Evolutionary conservation across 2,888 invertebrate species (phyloP), one percentile per base, ranked within the genome.

Genomic region (Callinectes sapidus): DNA sequence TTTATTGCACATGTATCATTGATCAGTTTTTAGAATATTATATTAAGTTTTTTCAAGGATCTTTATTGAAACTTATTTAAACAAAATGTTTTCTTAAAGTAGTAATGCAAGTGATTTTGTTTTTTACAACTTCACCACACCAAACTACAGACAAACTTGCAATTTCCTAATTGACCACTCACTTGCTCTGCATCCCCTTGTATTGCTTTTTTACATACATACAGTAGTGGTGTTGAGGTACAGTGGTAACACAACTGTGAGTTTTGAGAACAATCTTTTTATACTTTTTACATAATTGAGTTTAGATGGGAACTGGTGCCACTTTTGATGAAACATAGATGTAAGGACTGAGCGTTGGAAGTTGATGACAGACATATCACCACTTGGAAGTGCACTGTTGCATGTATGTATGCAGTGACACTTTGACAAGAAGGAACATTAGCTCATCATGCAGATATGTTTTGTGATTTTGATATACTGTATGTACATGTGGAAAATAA

Each of bases 201-300:
- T 81, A 32, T 81, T 81, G 35, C 81, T 81, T 35, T 81, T 35
- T 81, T n/a, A n/a, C n/a, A n/a, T n/a, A n/a, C n/a, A n/a, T 81
- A 35, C 81, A 81, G 81, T 81, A 35, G 81, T 81, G 81, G 81
- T 81, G 81, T 81, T 81, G 81, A 81, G 81, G 35, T 81, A 35
- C 81, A 81, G 18, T 81, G 81, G 13, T 32, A 16, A 28, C 71
- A 81, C 35, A 35, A 81, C 81, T 81, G 81, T 81, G 81, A 81
- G 81, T 81, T 81, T 81, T 32, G 32, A 35, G 81, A 35, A 35
- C 32, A 81, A 35, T 35, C 35, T 35, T 81, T 81, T 81, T 81
- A 81, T 81, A 81, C 35, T 35, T 81, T 35, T 81, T 81, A 18
- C 81, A 81, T 81, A 35, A 81, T 81, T 81, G 81, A 81, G 81